These are phyloP conservation scores for Scomber japonicus DNA, from an alignment of 2,113 vertebrate species.

Conservation along the genomic window DNA sequence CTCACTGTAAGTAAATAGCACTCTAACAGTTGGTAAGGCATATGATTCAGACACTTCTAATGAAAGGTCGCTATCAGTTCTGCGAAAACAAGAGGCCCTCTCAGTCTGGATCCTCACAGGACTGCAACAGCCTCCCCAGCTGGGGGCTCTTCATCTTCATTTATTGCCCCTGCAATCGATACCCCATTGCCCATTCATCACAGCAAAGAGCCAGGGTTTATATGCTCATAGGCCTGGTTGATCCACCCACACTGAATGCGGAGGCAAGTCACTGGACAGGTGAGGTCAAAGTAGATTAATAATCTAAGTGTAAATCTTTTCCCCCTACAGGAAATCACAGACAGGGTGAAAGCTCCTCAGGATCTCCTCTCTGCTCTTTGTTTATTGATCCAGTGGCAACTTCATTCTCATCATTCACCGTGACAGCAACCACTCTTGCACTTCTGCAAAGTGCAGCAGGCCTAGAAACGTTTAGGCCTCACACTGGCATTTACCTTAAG, in stretches of 20 bases:
- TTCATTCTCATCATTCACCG: slow-evolving; percentile 65
- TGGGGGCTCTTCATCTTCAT: slow-evolving; percentile 31
- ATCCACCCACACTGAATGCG: slow-evolving; percentile 57
- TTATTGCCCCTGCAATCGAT: slow-evolving; percentile 20
- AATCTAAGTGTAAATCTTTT: slow-evolving; percentile 64
- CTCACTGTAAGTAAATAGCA: slow-evolving; percentile 42
- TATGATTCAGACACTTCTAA: slow-evolving; percentile 70
- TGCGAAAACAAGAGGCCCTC: slow-evolving; percentile 66
- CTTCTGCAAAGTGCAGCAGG: slow-evolving; percentile 23
- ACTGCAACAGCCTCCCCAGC: slow-evolving; percentile 41
- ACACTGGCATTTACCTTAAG: slow-evolving; percentile 38
- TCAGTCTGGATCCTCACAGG: slow-evolving; percentile 51
- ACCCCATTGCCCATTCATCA: slow-evolving; percentile 60
- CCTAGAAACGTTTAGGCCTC: slow-evolving; percentile 20
- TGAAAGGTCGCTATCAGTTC: slow-evolving; percentile 57
- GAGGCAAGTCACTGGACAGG: slow-evolving; percentile 49
- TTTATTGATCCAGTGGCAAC: slow-evolving; percentile 66
- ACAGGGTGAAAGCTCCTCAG: slow-evolving; percentile 52
- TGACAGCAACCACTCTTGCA: slow-evolving; percentile 44
- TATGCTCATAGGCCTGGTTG: slow-evolving; percentile 21
- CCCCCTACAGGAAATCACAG: slow-evolving; percentile 53
- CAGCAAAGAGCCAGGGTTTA: slow-evolving; percentile 25
- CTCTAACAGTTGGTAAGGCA: slow-evolving; percentile 50
- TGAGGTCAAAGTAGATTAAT: slow-evolving; percentile 69
- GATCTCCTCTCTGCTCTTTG: slow-evolving; percentile 32